Evolutionary conservation across 2,888 invertebrate genomes (phyloP).

Genomic region (Spodoptera picta): DNA sequence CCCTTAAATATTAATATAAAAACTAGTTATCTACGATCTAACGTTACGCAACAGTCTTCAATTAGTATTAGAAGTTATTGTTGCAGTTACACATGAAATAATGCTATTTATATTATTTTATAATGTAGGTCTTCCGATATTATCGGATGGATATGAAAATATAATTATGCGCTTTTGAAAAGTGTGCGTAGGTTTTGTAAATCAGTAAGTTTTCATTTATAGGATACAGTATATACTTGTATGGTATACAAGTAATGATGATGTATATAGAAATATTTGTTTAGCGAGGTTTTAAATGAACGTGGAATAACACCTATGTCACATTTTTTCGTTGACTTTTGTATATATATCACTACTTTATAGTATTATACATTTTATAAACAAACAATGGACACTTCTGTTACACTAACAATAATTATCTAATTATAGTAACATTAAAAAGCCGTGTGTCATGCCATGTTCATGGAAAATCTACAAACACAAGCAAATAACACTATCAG

Average conservation of each 20-base stretch:
- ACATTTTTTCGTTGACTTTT: too few relatives aligned
- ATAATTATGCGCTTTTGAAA: constrained; percentile 10
- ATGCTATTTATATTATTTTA: constrained; percentile 46
- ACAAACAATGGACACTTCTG: too few relatives aligned
- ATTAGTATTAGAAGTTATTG: constrained; percentile 49
- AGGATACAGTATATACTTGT: neutral
- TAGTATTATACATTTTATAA: too few relatives aligned
- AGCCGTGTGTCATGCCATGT: constrained; percentile 2
- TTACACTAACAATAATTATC: too few relatives aligned
- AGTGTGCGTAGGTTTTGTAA: constrained; percentile 16
- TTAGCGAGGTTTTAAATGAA: constrained; percentile 19
- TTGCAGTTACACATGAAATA: constrained; percentile 37
- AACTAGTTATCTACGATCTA: constrained; percentile 37
- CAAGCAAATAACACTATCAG: neutral
- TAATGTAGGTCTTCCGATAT: constrained; percentile 35
- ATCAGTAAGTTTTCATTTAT: constrained; percentile 10
- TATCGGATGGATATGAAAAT: constrained; percentile 29
- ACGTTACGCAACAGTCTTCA: constrained; percentile 45
- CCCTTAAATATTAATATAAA: constrained; percentile 32
- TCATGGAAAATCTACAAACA: constrained; percentile 23
- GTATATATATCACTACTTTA: too few relatives aligned
- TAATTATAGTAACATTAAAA: neutral
- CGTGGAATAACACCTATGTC: constrained; percentile 13
- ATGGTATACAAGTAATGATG: neutral
- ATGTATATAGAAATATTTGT: constrained; percentile 10